Percentiles rank a stretch among this genome's conserved stretches.
Conservation (phyloP, 2,888 invertebrate species). For the Malthinus flaveolus region DNA sequence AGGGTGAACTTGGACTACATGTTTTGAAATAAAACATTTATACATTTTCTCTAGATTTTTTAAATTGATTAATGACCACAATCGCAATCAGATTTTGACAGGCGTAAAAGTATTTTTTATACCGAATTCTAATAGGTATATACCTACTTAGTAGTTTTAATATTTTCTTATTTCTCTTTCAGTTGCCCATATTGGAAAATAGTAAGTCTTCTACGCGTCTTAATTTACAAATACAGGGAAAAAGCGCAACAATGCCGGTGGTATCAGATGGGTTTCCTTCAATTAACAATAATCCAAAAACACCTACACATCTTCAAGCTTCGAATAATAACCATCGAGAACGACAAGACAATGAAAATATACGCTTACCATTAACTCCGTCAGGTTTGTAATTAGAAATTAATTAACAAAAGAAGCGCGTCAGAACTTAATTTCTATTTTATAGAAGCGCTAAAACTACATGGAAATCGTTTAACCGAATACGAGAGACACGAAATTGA, state of each 20-base stretch:
- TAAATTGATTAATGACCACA: no score
- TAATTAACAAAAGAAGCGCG: neutral
- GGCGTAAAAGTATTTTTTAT: no score
- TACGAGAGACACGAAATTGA: conserved; percentile 90
- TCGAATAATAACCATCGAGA: conserved; percentile 48
- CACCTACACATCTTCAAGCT: conserved; percentile 39
- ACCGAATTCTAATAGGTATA: no score
- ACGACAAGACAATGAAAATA: conserved; percentile 44
- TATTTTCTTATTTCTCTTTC: no score
- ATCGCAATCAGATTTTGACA: no score
- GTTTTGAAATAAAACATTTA: no score
- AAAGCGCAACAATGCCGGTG: conserved; percentile 46
- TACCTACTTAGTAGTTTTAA: no score
- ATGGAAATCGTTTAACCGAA: conserved; percentile 82
- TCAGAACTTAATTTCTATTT: conserved; percentile 23
- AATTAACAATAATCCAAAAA: conserved; percentile 51
- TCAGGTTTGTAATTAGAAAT: conserved; percentile 40
- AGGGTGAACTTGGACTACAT: no score
- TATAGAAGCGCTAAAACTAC: conserved; percentile 82
- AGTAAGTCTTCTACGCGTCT: conserved; percentile 49
- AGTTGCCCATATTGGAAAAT: conserved; percentile 52
- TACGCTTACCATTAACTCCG: conserved; percentile 50
- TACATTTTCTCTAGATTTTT: no score
- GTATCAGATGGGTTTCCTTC: conserved; percentile 47
- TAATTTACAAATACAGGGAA: conserved; percentile 47